Conservation (phyloP, 2,113 vertebrate genomes). For the Microtus richardsoni region DNA sequence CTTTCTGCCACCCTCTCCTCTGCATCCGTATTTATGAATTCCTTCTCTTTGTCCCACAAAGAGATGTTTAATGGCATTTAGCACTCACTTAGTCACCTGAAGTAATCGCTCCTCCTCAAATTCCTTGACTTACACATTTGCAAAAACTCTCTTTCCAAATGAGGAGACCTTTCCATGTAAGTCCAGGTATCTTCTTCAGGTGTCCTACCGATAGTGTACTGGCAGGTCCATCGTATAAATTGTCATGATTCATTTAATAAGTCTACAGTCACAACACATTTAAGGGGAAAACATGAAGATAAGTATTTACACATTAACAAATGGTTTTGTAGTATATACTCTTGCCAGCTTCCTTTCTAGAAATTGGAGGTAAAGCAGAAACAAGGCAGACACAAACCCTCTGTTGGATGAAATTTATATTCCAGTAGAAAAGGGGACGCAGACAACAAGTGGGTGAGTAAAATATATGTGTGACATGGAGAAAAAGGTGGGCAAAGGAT, state of each 20-base stretch:
- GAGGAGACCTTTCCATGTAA: background rate
- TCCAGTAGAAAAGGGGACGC: background rate
- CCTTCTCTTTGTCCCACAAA: background rate
- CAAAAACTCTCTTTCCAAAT: constrained; percentile 14
- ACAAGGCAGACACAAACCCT: background rate
- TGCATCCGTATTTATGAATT: background rate
- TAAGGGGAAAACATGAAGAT: background rate
- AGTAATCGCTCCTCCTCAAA: background rate
- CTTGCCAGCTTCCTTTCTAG: background rate
- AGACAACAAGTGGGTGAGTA: background rate
- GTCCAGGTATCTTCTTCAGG: background rate
- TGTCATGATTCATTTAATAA: background rate
- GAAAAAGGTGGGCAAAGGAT: background rate
- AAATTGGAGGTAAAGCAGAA: background rate
- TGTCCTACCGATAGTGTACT: background rate
- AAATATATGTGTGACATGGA: background rate
- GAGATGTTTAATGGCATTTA: background rate
- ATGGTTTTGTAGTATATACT: background rate
- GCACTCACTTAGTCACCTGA: background rate
- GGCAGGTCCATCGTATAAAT: background rate
- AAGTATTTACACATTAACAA: background rate
- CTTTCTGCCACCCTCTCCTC: background rate
- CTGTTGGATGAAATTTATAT: background rate
- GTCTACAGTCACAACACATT: background rate
- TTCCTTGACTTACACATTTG: background rate